A percentile compares a stretch with the other conserved stretches of the same genome.
Conservation (phyloP, 2,888 invertebrate species). For the Pollenia angustigena region DNA sequence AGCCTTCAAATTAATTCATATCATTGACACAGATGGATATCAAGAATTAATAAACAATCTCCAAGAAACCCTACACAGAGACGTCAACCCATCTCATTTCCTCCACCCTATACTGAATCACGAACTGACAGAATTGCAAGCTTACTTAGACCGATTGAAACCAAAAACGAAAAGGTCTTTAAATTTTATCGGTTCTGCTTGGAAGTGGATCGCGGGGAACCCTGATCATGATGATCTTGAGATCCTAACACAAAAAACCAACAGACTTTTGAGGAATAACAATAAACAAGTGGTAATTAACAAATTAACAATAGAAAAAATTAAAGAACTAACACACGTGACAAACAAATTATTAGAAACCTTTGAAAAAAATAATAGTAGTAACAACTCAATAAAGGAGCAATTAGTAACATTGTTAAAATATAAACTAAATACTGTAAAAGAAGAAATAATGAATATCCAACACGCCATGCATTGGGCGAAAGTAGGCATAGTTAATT, state of each 20-base stretch:
- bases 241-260: constrained; percentile 4
- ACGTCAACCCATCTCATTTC: constrained; percentile 8
- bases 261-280: neutral
- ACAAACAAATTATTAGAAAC: neutral
- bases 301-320: neutral
- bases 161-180: constrained; percentile 24
- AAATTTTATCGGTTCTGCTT: constrained; percentile 18
- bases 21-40: constrained; percentile 7
- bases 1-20: constrained; percentile 46
- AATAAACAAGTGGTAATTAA: neutral
- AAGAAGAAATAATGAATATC: constrained; percentile 5
- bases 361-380: neutral
- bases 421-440: neutral
- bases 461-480: constrained; percentile 7
- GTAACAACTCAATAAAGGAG: neutral
- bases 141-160: constrained; percentile 29
- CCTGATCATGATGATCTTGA: neutral
- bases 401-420: neutral
- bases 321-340: neutral
- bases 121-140: constrained; percentile 24
- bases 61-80: neutral
- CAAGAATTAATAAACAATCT: neutral
- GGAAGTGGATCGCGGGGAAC: constrained; percentile 9
- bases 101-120: constrained; percentile 4
- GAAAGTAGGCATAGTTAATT: no score